phyloP scores from a whole-genome alignment of 2,113 vertebrate species.

The Epinephelus moara region DNA sequence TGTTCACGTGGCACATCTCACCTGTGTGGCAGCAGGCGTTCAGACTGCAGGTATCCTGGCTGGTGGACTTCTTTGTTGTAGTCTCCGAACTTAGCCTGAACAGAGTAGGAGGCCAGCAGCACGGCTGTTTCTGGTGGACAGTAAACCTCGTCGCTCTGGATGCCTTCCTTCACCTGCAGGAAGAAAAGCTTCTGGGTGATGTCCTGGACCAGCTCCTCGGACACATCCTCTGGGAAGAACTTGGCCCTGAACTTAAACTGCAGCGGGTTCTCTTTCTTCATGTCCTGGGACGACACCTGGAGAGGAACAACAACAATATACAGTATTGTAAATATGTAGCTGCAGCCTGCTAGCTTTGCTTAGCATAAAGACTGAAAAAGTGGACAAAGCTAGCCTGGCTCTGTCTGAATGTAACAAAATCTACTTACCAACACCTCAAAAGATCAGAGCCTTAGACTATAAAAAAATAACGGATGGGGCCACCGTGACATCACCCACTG shows the following conservation, averaged over 20 bases:
- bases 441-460: too few relatives aligned
- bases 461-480: too few relatives aligned
- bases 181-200: constrained; percentile 98
- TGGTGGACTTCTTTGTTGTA: constrained; percentile 90
- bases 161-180: constrained; percentile 94
- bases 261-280: constrained; percentile 94
- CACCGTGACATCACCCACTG: too few relatives aligned
- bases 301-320: background rate
- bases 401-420: too few relatives aligned
- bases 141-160: constrained; percentile 95
- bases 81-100: constrained; percentile 97
- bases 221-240: constrained; percentile 95
- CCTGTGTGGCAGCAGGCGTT: constrained; percentile 94
- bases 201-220: constrained; percentile 96
- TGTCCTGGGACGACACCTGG: constrained; percentile 93
- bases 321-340: too few relatives aligned
- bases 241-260: constrained; percentile 97
- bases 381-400: too few relatives aligned
- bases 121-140: constrained; percentile 97
- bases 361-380: too few relatives aligned
- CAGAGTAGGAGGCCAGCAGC: constrained; percentile 94
- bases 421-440: too few relatives aligned
- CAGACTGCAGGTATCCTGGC: constrained; percentile 91
- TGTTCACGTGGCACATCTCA: constrained; percentile 70
- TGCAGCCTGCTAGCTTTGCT: too few relatives aligned